Conservation (phyloP, 2,888 invertebrate species). For the Conomelus anceps region DNA sequence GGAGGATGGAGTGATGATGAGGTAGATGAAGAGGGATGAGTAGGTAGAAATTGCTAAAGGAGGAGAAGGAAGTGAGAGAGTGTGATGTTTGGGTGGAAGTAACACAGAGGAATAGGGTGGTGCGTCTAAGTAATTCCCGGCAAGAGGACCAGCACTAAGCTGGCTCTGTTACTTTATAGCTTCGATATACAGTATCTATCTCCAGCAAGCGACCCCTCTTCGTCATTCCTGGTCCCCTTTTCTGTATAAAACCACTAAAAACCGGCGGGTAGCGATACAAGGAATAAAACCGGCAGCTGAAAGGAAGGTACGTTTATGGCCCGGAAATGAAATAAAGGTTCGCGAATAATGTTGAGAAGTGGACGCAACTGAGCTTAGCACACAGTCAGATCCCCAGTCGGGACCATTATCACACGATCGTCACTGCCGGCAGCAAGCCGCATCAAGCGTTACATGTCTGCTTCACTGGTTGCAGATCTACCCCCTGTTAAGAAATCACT, state of each 20-base stretch:
- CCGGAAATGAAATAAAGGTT: not conserved
- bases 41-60: not conserved
- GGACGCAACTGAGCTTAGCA: not conserved
- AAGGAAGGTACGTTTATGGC: not conserved
- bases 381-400: not conserved
- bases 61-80: not conserved
- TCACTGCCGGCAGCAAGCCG: not conserved
- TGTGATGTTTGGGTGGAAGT: not conserved
- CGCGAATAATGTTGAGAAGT: not conserved
- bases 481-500: not conserved
- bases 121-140: not conserved
- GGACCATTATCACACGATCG: not conserved
- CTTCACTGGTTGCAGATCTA: not conserved
- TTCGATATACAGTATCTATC: not conserved
- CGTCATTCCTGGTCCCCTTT: not conserved
- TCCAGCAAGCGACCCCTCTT: not conserved
- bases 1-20: not conserved
- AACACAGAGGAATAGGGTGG: not conserved
- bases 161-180: not conserved
- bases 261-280: not conserved
- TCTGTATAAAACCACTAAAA: not conserved
- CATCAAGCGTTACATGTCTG: not conserved
- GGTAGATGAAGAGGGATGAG: not conserved
- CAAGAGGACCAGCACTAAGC: not conserved
- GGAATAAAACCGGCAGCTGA: not conserved